Conservation (phyloP, 2,113 vertebrate species). For the Xyliphius kryptos region DNA sequence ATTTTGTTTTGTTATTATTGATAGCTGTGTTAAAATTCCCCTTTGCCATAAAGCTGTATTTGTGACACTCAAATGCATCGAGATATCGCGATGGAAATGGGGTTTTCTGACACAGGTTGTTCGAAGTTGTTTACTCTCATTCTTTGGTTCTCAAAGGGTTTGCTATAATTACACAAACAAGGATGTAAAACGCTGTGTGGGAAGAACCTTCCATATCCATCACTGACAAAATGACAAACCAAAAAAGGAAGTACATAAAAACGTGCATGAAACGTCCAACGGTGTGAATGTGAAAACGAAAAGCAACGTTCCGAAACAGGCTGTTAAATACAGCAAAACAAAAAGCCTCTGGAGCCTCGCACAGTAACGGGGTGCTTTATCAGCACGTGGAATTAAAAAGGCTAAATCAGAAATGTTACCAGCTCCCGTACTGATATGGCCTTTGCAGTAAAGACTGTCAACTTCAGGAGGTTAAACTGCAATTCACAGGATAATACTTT, state of each 20-base stretch:
- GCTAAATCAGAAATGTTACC: too few relatives aligned
- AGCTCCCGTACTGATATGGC: neutral
- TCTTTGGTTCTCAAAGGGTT: neutral
- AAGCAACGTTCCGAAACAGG: neutral
- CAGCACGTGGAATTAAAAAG: neutral
- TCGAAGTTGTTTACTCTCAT: neutral
- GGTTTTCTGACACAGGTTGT: neutral
- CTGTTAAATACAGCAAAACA: conserved; percentile 1
- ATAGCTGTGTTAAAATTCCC: too few relatives aligned
- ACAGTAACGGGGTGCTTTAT: neutral
- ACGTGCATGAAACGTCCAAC: too few relatives aligned
- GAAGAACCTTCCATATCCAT: neutral
- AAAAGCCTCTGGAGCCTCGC: neutral
- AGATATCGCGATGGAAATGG: neutral
- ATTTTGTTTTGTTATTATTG: too few relatives aligned
- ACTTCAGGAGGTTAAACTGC: conserved; percentile 2
- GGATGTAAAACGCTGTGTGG: neutral
- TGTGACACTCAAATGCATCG: too few relatives aligned
- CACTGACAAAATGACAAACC: neutral
- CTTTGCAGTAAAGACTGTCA: neutral
- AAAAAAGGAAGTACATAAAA: too few relatives aligned
- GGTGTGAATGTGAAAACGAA: neutral
- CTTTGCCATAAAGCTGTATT: too few relatives aligned
- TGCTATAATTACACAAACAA: neutral
- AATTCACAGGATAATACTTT: neutral